Evolutionary conservation across 2,888 invertebrate genomes (phyloP), one percentile per base, ranked within the genome.

Genomic region (Sesia bembeciformis): DNA sequence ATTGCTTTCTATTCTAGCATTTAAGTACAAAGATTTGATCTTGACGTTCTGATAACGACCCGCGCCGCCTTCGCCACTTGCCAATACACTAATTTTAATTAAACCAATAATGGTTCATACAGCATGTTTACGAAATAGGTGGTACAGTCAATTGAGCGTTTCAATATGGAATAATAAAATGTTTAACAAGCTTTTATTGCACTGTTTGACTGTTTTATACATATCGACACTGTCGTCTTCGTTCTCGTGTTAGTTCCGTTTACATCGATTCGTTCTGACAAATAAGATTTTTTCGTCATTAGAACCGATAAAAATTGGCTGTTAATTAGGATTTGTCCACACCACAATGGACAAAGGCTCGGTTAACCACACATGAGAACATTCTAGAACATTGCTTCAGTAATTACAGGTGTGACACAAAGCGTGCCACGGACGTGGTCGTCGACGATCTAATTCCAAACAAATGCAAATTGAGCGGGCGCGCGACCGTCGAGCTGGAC

Each of bases 401-500:
- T 64, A 62, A 69, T 72, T 67, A 70, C 78, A 78, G 80, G 78
- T 78, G 74, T 58, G 40, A 70, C 66, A 77, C 70, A 77, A 78
- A 76, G 70, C 71, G 61, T 51, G 64, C 60, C 60, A 60, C 65
- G 61, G 69, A 57, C 62, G 65, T 65, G 59, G 65, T 53, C 55
- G 55, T 56, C 68, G 74, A 67, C 70, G 74, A 72, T 78, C 78
- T 81, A 81, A 78, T 80, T 79, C 76, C 78, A 85, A 82, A 85
- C 84, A 84, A 85, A 88, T 84, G 85, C 79, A 84, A 88, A 86
- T 87, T 75, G 74, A 76, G 74, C 74, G 67, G 70, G 71, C 65
- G 68, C 71, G 67, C 72, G 73, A 68, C 70, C 66, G 70, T 62
- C 62, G 69, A 66, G 72, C 67, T 82, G 83, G 79, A 81, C 84